phyloP scores from a whole-genome alignment of 2,113 vertebrate genomes.

The Cricetomys ansorgei region DNA sequence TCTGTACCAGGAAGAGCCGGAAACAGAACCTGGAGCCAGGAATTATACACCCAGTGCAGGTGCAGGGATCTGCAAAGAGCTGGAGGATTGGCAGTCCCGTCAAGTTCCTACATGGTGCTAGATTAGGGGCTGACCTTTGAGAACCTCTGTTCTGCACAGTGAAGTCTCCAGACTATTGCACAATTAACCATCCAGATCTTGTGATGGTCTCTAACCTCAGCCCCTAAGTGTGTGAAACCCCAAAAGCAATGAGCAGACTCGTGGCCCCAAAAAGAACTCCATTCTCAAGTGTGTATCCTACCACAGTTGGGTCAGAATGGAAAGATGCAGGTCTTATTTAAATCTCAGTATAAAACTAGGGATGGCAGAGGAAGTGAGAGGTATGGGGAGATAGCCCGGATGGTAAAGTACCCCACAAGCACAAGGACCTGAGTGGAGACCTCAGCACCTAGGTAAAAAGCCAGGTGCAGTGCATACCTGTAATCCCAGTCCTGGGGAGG shows the following conservation, averaged over 20 bases:
- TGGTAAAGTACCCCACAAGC: no score
- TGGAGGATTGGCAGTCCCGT: neutral
- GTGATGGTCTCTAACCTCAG: neutral
- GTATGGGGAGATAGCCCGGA: no score
- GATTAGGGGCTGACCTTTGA: neutral
- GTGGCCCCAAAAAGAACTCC: rapidly evolving
- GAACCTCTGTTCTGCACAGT: neutral
- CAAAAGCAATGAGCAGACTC: neutral
- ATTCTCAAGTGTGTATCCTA: rapidly evolving
- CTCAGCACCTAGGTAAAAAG: neutral
- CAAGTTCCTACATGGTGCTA: neutral
- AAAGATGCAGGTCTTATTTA: neutral
- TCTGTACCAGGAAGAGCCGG: neutral
- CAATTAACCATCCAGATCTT: neutral
- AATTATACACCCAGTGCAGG: neutral
- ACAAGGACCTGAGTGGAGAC: neutral
- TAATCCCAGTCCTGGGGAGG: no score
- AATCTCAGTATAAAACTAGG: neutral
- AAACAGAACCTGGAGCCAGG: neutral
- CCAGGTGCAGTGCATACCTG: no score
- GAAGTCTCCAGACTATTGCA: neutral
- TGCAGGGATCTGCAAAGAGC: neutral
- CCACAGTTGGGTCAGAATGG: neutral
- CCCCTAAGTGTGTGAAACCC: neutral
- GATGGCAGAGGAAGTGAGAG: neutral